phyloP scores from a whole-genome alignment of 2,888 invertebrate species.

The Exocentrus adspersus region DNA sequence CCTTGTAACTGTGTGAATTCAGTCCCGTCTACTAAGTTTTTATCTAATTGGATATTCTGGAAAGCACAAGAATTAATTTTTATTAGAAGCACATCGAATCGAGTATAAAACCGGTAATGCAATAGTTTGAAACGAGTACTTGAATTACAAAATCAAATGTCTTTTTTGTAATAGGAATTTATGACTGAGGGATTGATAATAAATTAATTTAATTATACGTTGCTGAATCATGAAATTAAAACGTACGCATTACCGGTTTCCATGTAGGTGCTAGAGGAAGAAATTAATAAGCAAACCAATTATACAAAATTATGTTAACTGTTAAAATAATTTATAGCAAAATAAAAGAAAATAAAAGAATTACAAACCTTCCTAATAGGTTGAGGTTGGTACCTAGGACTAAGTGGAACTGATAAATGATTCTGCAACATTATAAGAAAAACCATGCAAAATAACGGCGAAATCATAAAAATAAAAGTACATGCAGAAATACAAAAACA shows the following conservation, averaged over 20 bases:
- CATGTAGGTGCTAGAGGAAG: too few relatives aligned
- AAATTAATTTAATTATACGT: too few relatives aligned
- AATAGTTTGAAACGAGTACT: too few relatives aligned
- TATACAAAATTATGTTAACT: conserved; percentile 26
- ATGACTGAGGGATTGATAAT: too few relatives aligned
- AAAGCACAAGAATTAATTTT: conserved; percentile 45
- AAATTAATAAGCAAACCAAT: too few relatives aligned
- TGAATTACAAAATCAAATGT: too few relatives aligned
- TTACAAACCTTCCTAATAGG: conserved; percentile 72
- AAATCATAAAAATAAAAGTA: conserved; percentile 66
- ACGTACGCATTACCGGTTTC: too few relatives aligned
- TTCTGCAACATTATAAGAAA: conserved; percentile 74
- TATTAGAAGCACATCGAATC: too few relatives aligned
- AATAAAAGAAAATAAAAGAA: conserved; percentile 46
- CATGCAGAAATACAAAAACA: conserved; percentile 52
- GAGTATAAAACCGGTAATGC: too few relatives aligned
- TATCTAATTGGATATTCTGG: conserved; percentile 71
- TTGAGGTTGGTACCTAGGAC: conserved; percentile 84
- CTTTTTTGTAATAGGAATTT: too few relatives aligned
- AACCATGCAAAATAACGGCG: conserved; percentile 67
- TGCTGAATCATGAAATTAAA: too few relatives aligned
- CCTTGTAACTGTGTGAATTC: conserved; percentile 65
- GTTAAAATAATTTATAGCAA: too few relatives aligned
- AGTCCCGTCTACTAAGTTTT: conserved; percentile 68
- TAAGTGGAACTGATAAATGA: conserved; percentile 88